phyloP scores from a whole-genome alignment of 2,888 invertebrate genomes.

The Eubasilissa splendida region DNA sequence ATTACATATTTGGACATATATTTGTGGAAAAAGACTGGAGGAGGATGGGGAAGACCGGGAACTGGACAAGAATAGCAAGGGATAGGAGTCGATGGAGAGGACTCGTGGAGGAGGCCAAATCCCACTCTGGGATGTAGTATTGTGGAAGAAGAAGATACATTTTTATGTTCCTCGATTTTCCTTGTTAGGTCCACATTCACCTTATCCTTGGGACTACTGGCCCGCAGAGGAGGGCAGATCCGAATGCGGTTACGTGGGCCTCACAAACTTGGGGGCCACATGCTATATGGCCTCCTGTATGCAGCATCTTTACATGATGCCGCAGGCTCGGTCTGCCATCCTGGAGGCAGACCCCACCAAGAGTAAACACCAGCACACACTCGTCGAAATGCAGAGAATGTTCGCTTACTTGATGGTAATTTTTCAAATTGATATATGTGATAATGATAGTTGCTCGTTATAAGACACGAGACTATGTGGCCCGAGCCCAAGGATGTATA shows the following conservation, averaged over 20 bases:
- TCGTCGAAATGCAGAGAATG: constrained; percentile 93
- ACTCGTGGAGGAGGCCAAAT: no score
- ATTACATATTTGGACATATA: no score
- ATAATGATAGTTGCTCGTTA: no score
- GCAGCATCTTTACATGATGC: constrained; percentile 98
- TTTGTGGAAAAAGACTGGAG: no score
- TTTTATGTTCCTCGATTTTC: background rate
- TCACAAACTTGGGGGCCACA: constrained; percentile 95
- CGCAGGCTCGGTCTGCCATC: constrained; percentile 89
- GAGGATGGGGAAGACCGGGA: no score
- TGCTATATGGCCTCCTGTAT: constrained; percentile 98
- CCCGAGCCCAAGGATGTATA: no score
- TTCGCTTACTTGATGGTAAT: constrained; percentile 84
- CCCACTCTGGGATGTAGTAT: no score
- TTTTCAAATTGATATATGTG: background rate
- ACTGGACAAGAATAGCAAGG: no score
- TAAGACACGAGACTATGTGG: no score
- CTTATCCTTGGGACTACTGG: constrained; percentile 98
- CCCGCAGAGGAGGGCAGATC: constrained; percentile 96
- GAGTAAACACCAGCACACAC: constrained; percentile 85
- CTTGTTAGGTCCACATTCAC: constrained; percentile 78
- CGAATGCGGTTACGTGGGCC: constrained; percentile 94
- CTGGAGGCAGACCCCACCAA: constrained; percentile 82
- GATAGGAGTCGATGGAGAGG: no score
- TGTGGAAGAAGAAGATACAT: no score